These are phyloP conservation scores for Drosophila picticornis DNA, from an alignment of 2,888 invertebrate species.

Conservation along the genomic window DNA sequence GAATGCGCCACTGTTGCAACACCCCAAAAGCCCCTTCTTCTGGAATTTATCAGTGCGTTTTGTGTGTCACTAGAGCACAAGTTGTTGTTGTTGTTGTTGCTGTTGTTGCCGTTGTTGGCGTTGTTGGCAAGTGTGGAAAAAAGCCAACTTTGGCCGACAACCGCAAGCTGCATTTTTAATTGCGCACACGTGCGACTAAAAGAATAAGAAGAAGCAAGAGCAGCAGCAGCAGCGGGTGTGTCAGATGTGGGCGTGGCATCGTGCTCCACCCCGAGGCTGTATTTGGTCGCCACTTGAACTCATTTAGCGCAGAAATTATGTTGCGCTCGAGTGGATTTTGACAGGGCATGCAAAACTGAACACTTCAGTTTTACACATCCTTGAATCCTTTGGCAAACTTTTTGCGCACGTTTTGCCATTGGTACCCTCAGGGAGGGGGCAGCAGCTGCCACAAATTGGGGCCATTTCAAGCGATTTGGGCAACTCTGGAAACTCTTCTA, in stretches of 20 bases:
- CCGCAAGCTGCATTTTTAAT: constrained; percentile 80
- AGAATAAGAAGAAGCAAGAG: constrained; percentile 1
- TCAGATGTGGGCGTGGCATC: constrained; percentile 34
- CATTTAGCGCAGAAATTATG: constrained; percentile 76
- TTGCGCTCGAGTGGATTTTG: constrained; percentile 74
- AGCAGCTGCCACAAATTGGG: constrained; percentile 47
- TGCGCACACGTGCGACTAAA: constrained; percentile 74
- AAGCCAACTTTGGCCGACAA: constrained; percentile 64
- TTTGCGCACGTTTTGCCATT: constrained; percentile 67
- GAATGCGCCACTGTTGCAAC: constrained; percentile 49
- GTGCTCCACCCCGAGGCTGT: constrained; percentile 29
- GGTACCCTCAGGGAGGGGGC: constrained; percentile 8
- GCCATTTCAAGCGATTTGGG: constrained; percentile 35
- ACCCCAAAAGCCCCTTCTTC: background rate
- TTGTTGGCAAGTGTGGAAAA: constrained; percentile 19
- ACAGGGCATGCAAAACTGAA: constrained; percentile 47
- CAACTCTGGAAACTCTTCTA: constrained; percentile 22
- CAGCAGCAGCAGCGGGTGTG: constrained; percentile 2
- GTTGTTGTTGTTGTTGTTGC: background rate
- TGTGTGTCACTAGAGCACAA: constrained; percentile 73
- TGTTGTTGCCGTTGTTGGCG: background rate
- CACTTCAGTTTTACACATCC: constrained; percentile 37
- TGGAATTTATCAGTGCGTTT: constrained; percentile 29
- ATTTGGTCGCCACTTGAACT: constrained; percentile 70
- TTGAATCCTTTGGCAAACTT: constrained; percentile 67